Evolutionary conservation across 2,888 invertebrate genomes (phyloP).

Genomic region (Chymomyza amoena): DNA sequence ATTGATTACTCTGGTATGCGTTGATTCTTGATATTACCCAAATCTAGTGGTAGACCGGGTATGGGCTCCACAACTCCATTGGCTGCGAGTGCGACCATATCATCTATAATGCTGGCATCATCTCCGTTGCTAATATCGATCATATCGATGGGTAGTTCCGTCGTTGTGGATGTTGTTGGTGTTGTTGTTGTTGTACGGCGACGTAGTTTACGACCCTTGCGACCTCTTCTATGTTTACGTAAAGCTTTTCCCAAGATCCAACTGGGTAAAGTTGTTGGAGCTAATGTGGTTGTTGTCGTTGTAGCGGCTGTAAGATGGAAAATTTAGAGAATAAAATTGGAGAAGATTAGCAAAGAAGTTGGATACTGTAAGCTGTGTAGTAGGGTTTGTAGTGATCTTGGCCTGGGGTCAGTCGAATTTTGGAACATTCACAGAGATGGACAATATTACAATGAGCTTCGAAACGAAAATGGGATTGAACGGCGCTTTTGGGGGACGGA

Average conservation of each 20-base stretch:
- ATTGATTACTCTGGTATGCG: slow-evolving; percentile 40
- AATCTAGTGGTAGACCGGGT: slow-evolving; percentile 41
- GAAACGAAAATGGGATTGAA: no score
- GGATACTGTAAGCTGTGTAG: no score
- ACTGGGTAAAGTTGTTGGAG: slow-evolving; percentile 4
- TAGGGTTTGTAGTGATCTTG: no score
- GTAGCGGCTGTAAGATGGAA: not conserved
- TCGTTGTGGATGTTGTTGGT: slow-evolving; percentile 8
- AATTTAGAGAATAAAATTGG: no score
- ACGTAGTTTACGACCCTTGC: slow-evolving; percentile 1
- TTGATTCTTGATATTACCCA: slow-evolving; percentile 55
- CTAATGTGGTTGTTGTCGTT: slow-evolving; percentile 3
- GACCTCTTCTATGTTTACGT: not conserved
- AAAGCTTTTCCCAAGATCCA: not conserved
- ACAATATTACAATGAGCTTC: no score
- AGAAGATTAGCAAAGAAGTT: no score
- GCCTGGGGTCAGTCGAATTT: no score
- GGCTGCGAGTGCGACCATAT: slow-evolving; percentile 13
- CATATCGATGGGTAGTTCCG: not conserved
- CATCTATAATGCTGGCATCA: not conserved
- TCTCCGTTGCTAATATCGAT: not conserved
- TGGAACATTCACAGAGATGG: no score
- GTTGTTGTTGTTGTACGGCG: slow-evolving; percentile 11
- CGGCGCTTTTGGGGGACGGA: no score
- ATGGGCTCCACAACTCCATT: slow-evolving; percentile 47